Conservation (phyloP, 35 echinoderm and acorn worm genomes). For the Heliocidaris erythrogramma region DNA sequence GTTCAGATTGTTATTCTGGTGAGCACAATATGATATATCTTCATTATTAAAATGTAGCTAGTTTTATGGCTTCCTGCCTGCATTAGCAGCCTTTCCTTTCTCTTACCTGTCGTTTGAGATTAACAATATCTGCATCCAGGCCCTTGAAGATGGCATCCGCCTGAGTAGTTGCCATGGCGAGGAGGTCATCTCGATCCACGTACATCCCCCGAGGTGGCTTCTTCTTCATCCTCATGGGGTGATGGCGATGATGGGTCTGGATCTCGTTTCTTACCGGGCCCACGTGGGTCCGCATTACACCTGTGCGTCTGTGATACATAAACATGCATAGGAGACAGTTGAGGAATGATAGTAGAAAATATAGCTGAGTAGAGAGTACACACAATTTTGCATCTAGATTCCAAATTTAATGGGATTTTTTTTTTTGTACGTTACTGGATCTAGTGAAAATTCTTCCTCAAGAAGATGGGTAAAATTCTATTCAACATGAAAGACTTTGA, state of each 20-base stretch:
- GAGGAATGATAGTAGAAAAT: neutral
- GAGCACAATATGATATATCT: no score
- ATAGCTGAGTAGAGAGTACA: no score
- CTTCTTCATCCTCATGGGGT: slow-evolving; percentile 74
- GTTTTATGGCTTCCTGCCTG: neutral
- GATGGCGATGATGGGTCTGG: slow-evolving; percentile 68
- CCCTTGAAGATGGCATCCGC: slow-evolving; percentile 87
- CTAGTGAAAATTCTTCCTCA: no score
- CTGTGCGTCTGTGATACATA: slow-evolving; percentile 67
- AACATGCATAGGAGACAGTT: neutral
- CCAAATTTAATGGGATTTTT: no score
- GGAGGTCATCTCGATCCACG: slow-evolving; percentile 85
- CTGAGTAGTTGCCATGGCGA: slow-evolving; percentile 80
- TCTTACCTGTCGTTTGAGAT: slow-evolving; percentile 86
- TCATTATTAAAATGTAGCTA: neutral
- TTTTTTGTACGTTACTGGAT: no score
- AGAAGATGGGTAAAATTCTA: no score
- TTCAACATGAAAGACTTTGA: no score
- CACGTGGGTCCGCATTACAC: slow-evolving; percentile 92
- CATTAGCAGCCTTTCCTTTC: neutral
- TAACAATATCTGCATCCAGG: slow-evolving; percentile 84
- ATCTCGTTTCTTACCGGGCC: slow-evolving; percentile 92
- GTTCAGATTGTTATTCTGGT: no score
- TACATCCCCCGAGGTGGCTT: slow-evolving; percentile 95
- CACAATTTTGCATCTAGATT: no score